Evolutionary conservation across 2,797 vertebrate genomes (phyloP), one percentile per base, ranked within the genome.

Genomic region (Neostethus bicornis): DNA sequence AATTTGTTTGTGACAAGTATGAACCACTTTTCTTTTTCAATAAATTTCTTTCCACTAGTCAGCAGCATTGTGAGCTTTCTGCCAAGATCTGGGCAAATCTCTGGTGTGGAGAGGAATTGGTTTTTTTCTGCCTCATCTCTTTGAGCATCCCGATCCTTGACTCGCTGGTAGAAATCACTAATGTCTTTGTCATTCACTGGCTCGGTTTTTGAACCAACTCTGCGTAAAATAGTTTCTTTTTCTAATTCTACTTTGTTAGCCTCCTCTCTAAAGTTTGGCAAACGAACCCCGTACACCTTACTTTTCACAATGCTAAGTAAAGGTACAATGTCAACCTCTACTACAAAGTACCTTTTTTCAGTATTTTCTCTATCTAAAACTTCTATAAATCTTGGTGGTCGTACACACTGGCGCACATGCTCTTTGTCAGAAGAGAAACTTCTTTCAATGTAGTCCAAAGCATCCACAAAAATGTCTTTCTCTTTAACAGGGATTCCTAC

Each of bases 271-370:
- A 94, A 94, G 3, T 91, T 93, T 7, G 93, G 94, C 45, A 95
- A 65, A 41, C 24, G 41, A 1, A 94, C 92, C 45, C 75, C 26
- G 75, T 91, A 94, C 3, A 87, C 46, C 0, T 35, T 87, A 3
- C 21, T 48, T 39, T 78, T 91, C 2, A 94, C 92, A 21, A 89
- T 79, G 23, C 8, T 78, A 34, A 71, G 4, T 6, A 21, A 67
- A 21, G 94, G 87, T 32, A 92, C 89, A 66, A 95, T 81, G 58
- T 94, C 93, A 70, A 94, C 85, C 42, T 95, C 94, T 29, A 95
- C 86, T 24, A 94, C 87, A 65, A n/a, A n/a, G n/a, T 91, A 94
- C 29, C 31, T 83, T 48, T 90, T 87, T 44, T 92, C 87, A 29
- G 70, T 44, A 49, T 70, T 64, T 14, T 85, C 77, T 61, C 5